Percentiles rank a stretch among this genome's conserved stretches.
Conservation (phyloP, 2,888 invertebrate species). For the Nemoura dubitans region DNA sequence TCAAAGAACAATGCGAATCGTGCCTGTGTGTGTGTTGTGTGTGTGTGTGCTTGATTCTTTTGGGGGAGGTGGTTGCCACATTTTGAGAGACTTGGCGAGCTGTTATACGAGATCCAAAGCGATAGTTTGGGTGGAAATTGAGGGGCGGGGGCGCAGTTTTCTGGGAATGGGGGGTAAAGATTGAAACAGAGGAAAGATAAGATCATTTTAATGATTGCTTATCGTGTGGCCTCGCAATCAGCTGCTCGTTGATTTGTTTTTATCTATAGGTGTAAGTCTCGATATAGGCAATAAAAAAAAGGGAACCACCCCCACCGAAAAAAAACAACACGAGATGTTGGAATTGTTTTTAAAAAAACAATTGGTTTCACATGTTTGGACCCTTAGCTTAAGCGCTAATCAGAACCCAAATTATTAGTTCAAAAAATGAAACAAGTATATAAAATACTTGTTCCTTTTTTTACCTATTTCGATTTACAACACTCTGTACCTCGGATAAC, state of each 20-base stretch:
- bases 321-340: slow-evolving; percentile 27
- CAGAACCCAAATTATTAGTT: slow-evolving; percentile 47
- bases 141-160: neutral
- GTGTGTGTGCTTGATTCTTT: neutral
- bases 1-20: slow-evolving; percentile 42
- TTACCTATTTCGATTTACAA: slow-evolving; percentile 37
- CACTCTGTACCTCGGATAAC: slow-evolving; percentile 45
- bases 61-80: slow-evolving; percentile 14
- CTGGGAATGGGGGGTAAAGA: slow-evolving; percentile 1
- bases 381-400: slow-evolving; percentile 49
- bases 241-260: neutral
- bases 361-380: slow-evolving; percentile 48
- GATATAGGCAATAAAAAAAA: neutral
- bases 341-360: slow-evolving; percentile 45
- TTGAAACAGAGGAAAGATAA: slow-evolving; percentile 22
- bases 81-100: slow-evolving; percentile 5
- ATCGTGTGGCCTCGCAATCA: neutral
- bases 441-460: slow-evolving; percentile 37
- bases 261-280: neutral
- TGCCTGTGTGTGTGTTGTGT: neutral
- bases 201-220: slow-evolving; percentile 25
- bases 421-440: slow-evolving; percentile 46
- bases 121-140: neutral
- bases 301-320: slow-evolving; percentile 14
- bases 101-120: neutral